Evolutionary conservation across 2,113 vertebrate species (phyloP).

Genomic region (Laticauda colubrina): DNA sequence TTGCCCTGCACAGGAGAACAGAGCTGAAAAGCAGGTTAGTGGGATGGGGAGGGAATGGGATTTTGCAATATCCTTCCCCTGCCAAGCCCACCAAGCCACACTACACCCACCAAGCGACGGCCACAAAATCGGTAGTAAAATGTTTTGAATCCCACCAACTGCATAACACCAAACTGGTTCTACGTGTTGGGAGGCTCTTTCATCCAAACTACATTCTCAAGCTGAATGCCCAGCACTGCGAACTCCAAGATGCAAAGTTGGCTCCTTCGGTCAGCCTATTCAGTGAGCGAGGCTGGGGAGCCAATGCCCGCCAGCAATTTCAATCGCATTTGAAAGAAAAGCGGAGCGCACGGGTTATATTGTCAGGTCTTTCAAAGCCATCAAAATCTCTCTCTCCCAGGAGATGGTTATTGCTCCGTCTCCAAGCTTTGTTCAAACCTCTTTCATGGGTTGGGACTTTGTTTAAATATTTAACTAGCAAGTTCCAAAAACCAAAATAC

Average conservation of each 20-base stretch:
- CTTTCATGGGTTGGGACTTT: neutral
- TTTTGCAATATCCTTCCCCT: too few species aligned
- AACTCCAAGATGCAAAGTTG: neutral
- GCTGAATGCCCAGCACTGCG: neutral
- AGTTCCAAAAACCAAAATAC: neutral
- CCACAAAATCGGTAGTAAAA: too few species aligned
- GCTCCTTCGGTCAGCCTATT: neutral
- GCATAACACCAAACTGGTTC: too few species aligned
- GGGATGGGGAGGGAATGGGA: too few species aligned
- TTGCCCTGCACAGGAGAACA: too few species aligned
- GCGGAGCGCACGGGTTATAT: neutral
- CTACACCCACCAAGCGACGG: too few species aligned
- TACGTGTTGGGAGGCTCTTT: neutral
- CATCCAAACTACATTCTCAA: neutral
- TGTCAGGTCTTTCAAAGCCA: neutral
- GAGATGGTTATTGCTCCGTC: neutral
- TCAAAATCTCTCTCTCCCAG: neutral
- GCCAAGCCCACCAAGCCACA: too few species aligned
- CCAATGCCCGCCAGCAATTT: neutral
- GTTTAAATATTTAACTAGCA: constrained; percentile 23
- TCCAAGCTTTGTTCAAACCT: neutral
- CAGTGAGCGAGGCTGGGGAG: neutral
- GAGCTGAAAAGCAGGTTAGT: too few species aligned
- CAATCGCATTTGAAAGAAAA: neutral
- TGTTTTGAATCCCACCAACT: too few species aligned